A percentile compares a stretch with the other conserved stretches of the same genome.
These are phyloP conservation scores for Aspidoscelis tigris DNA, from an alignment of 2,113 vertebrate genomes.

Conservation along the genomic window DNA sequence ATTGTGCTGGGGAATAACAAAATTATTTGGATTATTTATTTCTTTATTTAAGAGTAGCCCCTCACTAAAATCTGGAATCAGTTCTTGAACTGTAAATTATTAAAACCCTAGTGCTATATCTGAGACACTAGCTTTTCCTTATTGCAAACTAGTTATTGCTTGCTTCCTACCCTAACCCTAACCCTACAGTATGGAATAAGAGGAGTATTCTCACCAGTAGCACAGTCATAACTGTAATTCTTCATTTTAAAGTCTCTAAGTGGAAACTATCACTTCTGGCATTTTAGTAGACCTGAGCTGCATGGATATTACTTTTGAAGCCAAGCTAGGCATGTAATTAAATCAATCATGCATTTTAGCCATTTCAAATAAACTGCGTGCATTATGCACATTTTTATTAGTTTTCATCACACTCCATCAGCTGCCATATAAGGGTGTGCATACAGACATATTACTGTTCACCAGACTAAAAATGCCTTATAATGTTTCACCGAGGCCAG, in stretches of 20 bases:
- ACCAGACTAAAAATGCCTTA: not conserved
- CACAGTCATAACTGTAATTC: too few species aligned
- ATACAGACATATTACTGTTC: not conserved
- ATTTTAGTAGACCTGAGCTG: slow-evolving; percentile 42
- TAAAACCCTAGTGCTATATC: slow-evolving; percentile 8
- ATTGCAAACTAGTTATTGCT: slow-evolving; percentile 52
- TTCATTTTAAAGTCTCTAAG: not conserved
- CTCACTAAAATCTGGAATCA: slow-evolving; percentile 41
- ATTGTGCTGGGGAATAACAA: not conserved
- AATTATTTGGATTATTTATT: slow-evolving; percentile 32
- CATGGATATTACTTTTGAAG: slow-evolving; percentile 29
- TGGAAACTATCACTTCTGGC: slow-evolving; percentile 17
- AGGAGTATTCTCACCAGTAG: slow-evolving; percentile 53
- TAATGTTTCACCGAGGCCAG: too few species aligned
- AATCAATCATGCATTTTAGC: slow-evolving; percentile 50
- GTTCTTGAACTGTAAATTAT: slow-evolving; percentile 50
- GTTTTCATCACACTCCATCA: slow-evolving; percentile 53
- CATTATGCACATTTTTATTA: slow-evolving; percentile 52
- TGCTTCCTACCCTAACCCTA: not conserved
- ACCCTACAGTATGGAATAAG: slow-evolving; percentile 43
- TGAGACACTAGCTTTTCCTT: slow-evolving; percentile 45
- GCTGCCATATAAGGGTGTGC: slow-evolving; percentile 49
- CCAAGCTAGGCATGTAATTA: slow-evolving; percentile 48
- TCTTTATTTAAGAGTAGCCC: slow-evolving; percentile 39
- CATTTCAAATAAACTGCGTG: slow-evolving; percentile 51